Base-by-base conservation (phyloP, 2,797 vertebrate genomes). In the Neosalanx taihuensis region DNA sequence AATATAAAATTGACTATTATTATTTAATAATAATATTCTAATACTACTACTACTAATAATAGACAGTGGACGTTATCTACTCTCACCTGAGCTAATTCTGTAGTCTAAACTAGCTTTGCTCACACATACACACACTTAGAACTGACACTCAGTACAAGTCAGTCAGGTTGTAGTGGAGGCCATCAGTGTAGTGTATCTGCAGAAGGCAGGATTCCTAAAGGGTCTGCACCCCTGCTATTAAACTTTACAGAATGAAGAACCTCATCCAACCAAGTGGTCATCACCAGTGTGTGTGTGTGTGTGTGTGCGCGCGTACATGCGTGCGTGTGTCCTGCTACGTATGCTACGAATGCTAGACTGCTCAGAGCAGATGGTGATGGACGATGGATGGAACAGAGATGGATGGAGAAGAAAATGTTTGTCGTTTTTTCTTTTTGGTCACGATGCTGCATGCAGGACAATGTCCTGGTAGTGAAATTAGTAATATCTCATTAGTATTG, bases 401-500 rank as follows among this genome's bases (percentile, higher is more conserved):
- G 75, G 71, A 86, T 83, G 20, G 53, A 70, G 72, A 80, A 70
- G 65, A 83, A 78, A 76, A 46, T 80, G 67, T 13, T 46, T 9
- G 41, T 12, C 12, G 12, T 46, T 4, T 35, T 35, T 41, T 66
- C 72, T 73, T 76, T 83, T 79, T 80, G 76, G 76, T 82, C 81
- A 83, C 81, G 75, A 69, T 78, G 75, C 64, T 77, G 56, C 41
- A 37, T 10, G 58, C 73, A 41, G 58, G 73, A 17, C 49, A 69
- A 69, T 72, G 72, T 76, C 76, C 81, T 81, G 76, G 79, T 81
- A 78, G 79, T 82, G 79, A 79, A 20, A 35, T 41, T 41, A 41
- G n/a, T 95, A 95, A 96, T 96, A 95, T 92, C 90, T 96, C 93
- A 97, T 96, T 94, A 94, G 89, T 88, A 96, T 98, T 92, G 95